These are phyloP conservation scores for Drosophila repleta DNA, from an alignment of 1,140 invertebrate genomes.

Conservation along the genomic window DNA sequence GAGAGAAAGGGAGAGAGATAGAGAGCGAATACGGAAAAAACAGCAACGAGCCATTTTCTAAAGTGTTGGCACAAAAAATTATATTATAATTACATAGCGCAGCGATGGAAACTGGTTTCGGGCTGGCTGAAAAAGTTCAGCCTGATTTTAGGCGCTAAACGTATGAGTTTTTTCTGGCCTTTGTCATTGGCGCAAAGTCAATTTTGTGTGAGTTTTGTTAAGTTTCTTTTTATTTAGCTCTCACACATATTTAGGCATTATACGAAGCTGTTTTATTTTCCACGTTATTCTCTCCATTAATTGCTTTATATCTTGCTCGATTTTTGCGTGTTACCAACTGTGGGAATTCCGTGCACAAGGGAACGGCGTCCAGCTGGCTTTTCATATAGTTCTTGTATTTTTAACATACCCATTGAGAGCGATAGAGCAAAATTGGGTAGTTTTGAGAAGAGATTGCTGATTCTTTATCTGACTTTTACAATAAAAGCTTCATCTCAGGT, in stretches of 20 bases:
- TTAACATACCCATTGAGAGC: background rate
- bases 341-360: background rate
- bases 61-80: slow-evolving; percentile 58
- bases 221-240: background rate
- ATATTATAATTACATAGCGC: slow-evolving; percentile 73
- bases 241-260: background rate
- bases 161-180: slow-evolving; percentile 2
- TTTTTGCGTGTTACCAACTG: background rate
- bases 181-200: background rate
- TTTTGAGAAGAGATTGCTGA: background rate
- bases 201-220: background rate
- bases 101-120: slow-evolving; percentile 13
- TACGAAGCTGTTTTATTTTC: background rate
- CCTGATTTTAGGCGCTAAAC: slow-evolving; percentile 52
- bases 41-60: slow-evolving; percentile 34
- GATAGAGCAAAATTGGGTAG: background rate
- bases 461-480: too few relatives aligned
- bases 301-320: slow-evolving; percentile 13
- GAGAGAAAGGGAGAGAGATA: background rate
- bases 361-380: background rate
- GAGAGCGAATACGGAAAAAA: slow-evolving; percentile 7
- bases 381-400: background rate
- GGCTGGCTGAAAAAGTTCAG: slow-evolving; percentile 37
- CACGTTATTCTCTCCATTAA: slow-evolving; percentile 4
- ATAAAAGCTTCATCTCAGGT: too few relatives aligned